Evolutionary conservation across 2,113 vertebrate genomes (phyloP), one percentile per base, ranked within the genome.

Genomic region (Zapornia atra): DNA sequence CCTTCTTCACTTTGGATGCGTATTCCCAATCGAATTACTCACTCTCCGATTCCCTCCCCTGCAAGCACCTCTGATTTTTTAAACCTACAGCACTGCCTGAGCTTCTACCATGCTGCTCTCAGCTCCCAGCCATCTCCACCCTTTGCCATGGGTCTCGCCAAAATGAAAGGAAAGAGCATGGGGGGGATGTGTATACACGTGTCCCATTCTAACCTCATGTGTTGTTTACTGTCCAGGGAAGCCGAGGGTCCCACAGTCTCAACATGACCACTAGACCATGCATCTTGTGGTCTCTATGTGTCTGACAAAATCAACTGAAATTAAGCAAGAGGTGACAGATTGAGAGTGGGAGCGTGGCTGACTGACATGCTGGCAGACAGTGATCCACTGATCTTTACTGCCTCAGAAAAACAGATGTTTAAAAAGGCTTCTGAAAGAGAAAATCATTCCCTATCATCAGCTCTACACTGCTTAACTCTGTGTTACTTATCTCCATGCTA

Each of bases 131-230:
- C 4, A n/a, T 34, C 8, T 26, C 13, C 21, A 57, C 9, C 16
- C 18, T 59, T 63, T 12, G 28, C 21, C 42, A 14, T 1, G 19
- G 18, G 8, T 33, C 15, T 83, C 33, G 12, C 44, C 25, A 38
- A 20, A 15, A 25, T 12, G 34, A 22, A 53, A 26, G 15, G 28
- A 65, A 33, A 31, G 21, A 29, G 3, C 1, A 0, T 20, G 48
- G 19, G 20, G 44, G 12, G 11, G 7, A 22, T 12, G 19, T 34
- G 3, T 2, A 6, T 2, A 2, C 9, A 21, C 33, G 5, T 10
- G 12, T 60, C 64, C n/a, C 40, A 8, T 1, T 0, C 17, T 8
- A 57, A 18, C 9, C 12, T 48, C 42, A 7, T 10, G 6, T 42
- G 9, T 22, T 3, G 0, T 12, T 22, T 9, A 16, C 51, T 81